Evolutionary conservation across 2,888 invertebrate genomes (phyloP).

Genomic region (Drosophila differens): DNA sequence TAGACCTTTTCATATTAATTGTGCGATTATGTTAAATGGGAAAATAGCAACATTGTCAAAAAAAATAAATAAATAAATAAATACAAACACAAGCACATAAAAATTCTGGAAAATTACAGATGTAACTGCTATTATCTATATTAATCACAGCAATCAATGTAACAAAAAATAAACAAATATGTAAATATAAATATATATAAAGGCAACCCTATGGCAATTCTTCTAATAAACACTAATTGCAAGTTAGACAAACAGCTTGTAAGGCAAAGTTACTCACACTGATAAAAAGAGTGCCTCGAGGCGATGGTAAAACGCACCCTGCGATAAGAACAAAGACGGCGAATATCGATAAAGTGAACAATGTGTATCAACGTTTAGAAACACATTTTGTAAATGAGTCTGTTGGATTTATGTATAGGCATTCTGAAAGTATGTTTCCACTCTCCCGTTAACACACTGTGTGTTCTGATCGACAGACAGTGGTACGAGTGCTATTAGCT

Average conservation of each 20-base stretch:
- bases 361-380: conserved; percentile 51
- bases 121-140: conserved; percentile 36
- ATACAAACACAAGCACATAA: conserved; percentile 2
- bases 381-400: conserved; percentile 36
- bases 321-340: conserved; percentile 40
- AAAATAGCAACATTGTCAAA: neutral
- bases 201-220: conserved; percentile 8
- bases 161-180: conserved; percentile 1
- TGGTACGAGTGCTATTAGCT: neutral
- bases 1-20: neutral
- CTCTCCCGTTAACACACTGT: conserved; percentile 3
- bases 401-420: conserved; percentile 26
- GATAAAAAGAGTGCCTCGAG: conserved; percentile 37
- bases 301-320: neutral
- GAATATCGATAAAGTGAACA: conserved; percentile 62
- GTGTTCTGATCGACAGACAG: conserved; percentile 8
- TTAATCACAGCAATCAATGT: conserved; percentile 39
- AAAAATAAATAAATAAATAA: conserved; percentile 6
- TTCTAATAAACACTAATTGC: conserved; percentile 40
- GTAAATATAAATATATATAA: neutral
- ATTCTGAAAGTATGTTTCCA: neutral
- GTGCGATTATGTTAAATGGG: conserved; percentile 3
- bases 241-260: conserved; percentile 51
- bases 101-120: conserved; percentile 23
- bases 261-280: conserved; percentile 41